Evolutionary conservation across 37 sponge, comb jelly and placozoan species (phyloP).

Genomic region (Beroe ovata): DNA sequence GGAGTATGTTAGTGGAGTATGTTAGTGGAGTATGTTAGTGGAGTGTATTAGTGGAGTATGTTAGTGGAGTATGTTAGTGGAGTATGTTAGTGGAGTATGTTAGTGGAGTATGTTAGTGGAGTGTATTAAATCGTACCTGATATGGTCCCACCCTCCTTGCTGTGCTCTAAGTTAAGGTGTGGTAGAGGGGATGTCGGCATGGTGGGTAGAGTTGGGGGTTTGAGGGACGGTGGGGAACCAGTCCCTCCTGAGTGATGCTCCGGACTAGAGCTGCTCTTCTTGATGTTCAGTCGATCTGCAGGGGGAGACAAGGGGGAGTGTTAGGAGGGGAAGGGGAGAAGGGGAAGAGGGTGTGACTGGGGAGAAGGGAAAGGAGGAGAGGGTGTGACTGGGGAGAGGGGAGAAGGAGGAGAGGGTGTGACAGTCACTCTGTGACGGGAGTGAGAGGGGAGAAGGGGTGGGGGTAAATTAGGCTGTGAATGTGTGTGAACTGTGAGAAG

Average conservation of each 20-base stretch:
- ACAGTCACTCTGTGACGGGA: background rate
- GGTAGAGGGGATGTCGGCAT: conserved; percentile 22
- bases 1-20: no score
- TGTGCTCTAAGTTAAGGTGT: background rate
- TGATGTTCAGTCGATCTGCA: conserved; percentile 54
- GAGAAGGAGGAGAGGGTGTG: conserved; percentile 11
- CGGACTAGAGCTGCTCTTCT: conserved; percentile 40
- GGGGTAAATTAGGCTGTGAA: no score
- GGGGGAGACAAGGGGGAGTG: background rate
- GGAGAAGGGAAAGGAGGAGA: background rate
- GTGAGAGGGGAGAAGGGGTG: background rate
- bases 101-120: no score
- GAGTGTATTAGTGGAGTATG: no score
- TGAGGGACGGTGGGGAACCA: background rate
- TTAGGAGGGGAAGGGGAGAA: background rate
- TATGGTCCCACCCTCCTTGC: conserved; percentile 19
- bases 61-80: no score
- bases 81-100: no score
- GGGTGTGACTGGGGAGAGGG: background rate
- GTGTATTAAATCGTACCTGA: no score
- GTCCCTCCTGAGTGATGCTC: background rate
- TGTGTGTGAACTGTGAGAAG: background rate
- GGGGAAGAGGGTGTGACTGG: background rate
- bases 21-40: no score
- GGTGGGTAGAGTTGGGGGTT: background rate